A percentile compares a stretch with the other conserved stretches of the same genome.
Conservation (phyloP, 2,888 invertebrate species). For the Aproaerema taeniolella region DNA sequence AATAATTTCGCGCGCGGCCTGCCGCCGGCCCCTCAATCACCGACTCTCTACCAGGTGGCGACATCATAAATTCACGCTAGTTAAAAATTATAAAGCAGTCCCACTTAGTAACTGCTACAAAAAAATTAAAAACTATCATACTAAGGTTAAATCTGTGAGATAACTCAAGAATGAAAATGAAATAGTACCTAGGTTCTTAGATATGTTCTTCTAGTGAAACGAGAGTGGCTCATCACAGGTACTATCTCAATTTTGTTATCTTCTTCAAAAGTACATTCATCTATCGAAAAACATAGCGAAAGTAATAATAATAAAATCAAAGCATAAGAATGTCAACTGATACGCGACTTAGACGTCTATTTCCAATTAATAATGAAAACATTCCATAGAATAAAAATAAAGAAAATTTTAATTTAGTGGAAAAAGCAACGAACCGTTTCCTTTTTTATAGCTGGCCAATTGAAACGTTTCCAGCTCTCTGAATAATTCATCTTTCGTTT, state of each 20-base stretch:
- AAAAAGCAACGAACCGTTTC: slow-evolving; percentile 74
- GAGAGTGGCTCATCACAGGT: no score
- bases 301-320: no score
- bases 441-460: slow-evolving; percentile 77
- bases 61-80: slow-evolving; percentile 53
- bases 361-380: slow-evolving; percentile 43
- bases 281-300: no score
- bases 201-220: no score
- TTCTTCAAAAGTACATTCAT: no score
- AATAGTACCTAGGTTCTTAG: no score
- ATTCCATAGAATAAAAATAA: slow-evolving; percentile 58
- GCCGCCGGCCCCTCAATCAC: slow-evolving; percentile 35
- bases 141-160: no score
- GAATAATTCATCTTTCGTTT: slow-evolving; percentile 78
- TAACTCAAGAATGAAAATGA: no score
- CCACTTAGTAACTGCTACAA: not conserved
- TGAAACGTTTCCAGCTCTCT: slow-evolving; percentile 77
- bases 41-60: slow-evolving; percentile 56
- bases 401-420: slow-evolving; percentile 73
- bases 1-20: slow-evolving; percentile 68
- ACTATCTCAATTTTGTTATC: no score
- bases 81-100: slow-evolving; percentile 45
- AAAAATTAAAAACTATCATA: no score
- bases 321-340: no score
- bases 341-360: no score